Evolutionary conservation across 2,797 vertebrate genomes (phyloP).

Genomic region (Eulemur albifrons): DNA sequence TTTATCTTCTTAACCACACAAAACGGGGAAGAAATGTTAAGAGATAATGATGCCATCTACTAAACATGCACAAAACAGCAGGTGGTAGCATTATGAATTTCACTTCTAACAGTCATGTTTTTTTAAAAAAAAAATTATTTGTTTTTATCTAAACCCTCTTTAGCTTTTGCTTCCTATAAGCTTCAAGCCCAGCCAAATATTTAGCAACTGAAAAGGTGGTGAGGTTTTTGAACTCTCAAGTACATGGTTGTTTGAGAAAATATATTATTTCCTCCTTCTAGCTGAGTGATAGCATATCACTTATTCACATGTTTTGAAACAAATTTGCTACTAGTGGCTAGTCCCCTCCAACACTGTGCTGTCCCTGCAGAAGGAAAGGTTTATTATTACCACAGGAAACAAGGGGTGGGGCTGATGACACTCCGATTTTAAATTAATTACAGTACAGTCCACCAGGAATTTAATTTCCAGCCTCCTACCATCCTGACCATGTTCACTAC

Average conservation of each 20-base stretch:
- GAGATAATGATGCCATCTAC: neutral
- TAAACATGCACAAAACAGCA: fast-evolving
- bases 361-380: neutral
- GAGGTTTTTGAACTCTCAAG: neutral
- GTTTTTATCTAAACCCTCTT: neutral
- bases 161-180: conserved; percentile 38
- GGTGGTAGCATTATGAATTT: fast-evolving
- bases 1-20: neutral
- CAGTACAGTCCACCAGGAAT: conserved; percentile 47
- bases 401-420: neutral
- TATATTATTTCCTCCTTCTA: neutral
- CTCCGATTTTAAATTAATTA: conserved; percentile 60
- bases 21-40: neutral
- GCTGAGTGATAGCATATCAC: neutral
- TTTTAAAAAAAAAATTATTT: neutral
- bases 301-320: neutral
- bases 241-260: neutral
- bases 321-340: neutral
- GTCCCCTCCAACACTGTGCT: neutral
- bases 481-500: neutral
- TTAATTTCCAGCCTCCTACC: conserved; percentile 52
- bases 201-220: neutral
- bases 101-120: neutral
- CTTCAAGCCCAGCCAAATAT: conserved; percentile 6
- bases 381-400: neutral